phyloP scores from a whole-genome alignment of 2,113 vertebrate genomes.

The Hystrix brachyura region DNA sequence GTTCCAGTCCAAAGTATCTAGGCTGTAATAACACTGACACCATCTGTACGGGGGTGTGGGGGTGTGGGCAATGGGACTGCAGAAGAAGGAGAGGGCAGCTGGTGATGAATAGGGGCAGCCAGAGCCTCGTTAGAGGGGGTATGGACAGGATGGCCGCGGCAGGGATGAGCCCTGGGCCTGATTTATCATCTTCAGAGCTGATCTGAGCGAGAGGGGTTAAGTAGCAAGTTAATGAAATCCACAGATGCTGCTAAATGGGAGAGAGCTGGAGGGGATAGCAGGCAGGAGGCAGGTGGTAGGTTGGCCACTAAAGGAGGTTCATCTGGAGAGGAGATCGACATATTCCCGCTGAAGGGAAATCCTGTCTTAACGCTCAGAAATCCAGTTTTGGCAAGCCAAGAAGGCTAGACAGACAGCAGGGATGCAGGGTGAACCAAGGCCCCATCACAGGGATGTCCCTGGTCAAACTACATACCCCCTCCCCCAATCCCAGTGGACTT shows the following conservation, averaged over 20 bases:
- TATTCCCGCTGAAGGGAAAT: constrained; percentile 19
- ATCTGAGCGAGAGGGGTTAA: constrained; percentile 84
- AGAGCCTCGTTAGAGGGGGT: constrained; percentile 75
- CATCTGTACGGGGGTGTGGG: neutral
- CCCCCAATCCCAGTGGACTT: neutral
- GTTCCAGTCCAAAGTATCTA: constrained; percentile 46
- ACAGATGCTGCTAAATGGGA: constrained; percentile 83
- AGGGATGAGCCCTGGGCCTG: constrained; percentile 72
- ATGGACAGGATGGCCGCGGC: constrained; percentile 59
- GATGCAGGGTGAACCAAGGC: neutral
- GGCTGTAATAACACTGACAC: constrained; percentile 21
- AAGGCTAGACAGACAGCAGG: constrained; percentile 14
- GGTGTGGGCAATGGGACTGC: neutral
- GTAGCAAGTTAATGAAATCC: constrained; percentile 85
- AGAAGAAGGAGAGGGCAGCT: constrained; percentile 57
- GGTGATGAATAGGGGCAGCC: constrained; percentile 78
- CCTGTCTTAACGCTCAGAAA: constrained; percentile 17
- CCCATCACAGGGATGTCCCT: neutral
- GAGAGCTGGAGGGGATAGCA: constrained; percentile 60
- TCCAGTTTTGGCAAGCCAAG: neutral
- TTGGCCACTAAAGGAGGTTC: constrained; percentile 29
- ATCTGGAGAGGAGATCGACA: neutral
- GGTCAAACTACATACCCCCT: neutral
- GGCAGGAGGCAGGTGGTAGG: constrained; percentile 61
- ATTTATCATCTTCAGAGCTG: constrained; percentile 85